phyloP scores from a whole-genome alignment of 2,113 vertebrate genomes.

The Burhinus oedicnemus region DNA sequence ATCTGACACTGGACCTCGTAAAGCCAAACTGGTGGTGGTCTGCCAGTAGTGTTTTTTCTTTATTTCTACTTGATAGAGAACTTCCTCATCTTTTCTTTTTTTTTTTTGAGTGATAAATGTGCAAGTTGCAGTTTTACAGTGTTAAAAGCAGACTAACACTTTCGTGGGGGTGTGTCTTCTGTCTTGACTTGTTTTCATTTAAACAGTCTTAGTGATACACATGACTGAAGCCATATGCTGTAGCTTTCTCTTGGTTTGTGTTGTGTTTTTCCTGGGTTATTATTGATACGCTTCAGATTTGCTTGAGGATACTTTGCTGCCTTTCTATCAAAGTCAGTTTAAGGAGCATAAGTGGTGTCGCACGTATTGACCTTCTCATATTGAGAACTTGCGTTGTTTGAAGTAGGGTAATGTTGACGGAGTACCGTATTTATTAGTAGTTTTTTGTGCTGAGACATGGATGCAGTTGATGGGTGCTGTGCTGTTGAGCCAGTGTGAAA shows the following conservation, averaged over 20 bases:
- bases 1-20: not conserved
- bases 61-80: not conserved
- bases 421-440: not conserved
- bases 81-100: not conserved
- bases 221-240: not conserved
- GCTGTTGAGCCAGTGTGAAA: not conserved
- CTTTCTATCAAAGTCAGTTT: not conserved
- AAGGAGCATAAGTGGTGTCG: not conserved
- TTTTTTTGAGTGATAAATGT: not conserved
- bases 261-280: not conserved
- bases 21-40: not conserved
- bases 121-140: not conserved
- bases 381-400: not conserved
- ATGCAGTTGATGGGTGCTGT: not conserved
- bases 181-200: not conserved
- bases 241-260: not conserved
- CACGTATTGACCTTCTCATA: not conserved
- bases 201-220: not conserved
- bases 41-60: not conserved
- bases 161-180: not conserved
- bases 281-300: not conserved
- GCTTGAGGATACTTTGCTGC: not conserved
- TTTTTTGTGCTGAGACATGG: not conserved
- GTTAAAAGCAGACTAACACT: constrained; percentile 26
- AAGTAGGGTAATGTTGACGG: not conserved